Evolutionary conservation across 2,888 invertebrate genomes (phyloP).

Genomic region (Parelbella ahira): DNA sequence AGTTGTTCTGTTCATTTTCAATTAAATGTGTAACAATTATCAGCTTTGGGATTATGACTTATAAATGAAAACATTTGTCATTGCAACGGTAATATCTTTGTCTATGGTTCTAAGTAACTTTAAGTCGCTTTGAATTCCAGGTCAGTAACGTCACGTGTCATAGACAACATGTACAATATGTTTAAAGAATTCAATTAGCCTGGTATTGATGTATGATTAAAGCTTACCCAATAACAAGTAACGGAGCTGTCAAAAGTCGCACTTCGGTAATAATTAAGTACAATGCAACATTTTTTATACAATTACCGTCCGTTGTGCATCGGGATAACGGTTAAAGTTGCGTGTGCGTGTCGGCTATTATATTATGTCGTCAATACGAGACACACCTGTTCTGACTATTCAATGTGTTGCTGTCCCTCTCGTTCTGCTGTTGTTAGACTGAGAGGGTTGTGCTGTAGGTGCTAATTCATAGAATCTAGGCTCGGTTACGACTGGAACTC

Average conservation of each 20-base stretch:
- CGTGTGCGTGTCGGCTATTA: slow-evolving; percentile 26
- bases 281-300: slow-evolving; percentile 13
- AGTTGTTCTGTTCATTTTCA: no score
- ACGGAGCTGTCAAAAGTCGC: slow-evolving; percentile 56
- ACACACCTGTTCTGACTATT: slow-evolving; percentile 36
- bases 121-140: no score
- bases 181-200: slow-evolving; percentile 34
- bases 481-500: slow-evolving; percentile 30
- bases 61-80: no score
- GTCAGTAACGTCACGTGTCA: no score
- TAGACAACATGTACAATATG: no score
- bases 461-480: slow-evolving; percentile 58
- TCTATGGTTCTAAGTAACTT: no score
- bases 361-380: slow-evolving; percentile 33
- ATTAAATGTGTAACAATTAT: no score
- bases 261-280: slow-evolving; percentile 40
- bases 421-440: slow-evolving; percentile 30
- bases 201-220: slow-evolving; percentile 36
- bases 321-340: slow-evolving; percentile 27
- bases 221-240: slow-evolving; percentile 40
- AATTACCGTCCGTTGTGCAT: slow-evolving; percentile 13
- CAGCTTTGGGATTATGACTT: no score
- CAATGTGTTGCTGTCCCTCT: slow-evolving; percentile 35
- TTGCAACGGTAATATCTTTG: no score
- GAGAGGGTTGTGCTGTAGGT: slow-evolving; percentile 39